Percentiles rank a stretch among this genome's conserved stretches.
Conservation (phyloP, 2,113 vertebrate genomes). For the Arenaria interpres region DNA sequence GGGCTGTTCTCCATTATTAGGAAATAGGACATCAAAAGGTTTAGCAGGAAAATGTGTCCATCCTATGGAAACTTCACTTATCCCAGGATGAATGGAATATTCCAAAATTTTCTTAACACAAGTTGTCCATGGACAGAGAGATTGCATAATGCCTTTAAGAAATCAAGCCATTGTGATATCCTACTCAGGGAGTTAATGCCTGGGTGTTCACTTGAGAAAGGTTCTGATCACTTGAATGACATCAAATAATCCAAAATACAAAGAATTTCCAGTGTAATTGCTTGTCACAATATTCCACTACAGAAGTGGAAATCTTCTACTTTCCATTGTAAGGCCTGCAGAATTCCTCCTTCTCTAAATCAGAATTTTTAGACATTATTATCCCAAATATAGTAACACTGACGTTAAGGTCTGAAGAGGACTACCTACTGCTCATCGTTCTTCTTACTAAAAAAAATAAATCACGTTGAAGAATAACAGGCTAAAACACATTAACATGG, state of each 20-base stretch:
- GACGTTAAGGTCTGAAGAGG: not conserved
- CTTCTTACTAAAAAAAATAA: not conserved
- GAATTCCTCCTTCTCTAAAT: not conserved
- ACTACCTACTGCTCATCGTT: not conserved
- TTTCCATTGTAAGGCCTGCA: not conserved
- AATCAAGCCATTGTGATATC: not conserved
- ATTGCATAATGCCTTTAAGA: not conserved
- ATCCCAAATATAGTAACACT: not conserved
- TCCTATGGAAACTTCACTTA: not conserved
- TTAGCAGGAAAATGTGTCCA: not conserved
- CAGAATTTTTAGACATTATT: not conserved
- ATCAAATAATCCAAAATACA: not conserved
- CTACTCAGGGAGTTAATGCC: not conserved
- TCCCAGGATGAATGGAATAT: not conserved
- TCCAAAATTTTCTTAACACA: not conserved
- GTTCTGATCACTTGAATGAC: not conserved
- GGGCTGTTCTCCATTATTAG: not conserved
- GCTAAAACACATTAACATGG: not conserved
- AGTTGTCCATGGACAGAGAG: not conserved
- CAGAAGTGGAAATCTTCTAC: not conserved
- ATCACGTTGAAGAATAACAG: not conserved
- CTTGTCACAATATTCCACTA: not conserved
- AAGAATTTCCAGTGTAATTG: not conserved
- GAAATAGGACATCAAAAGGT: not conserved
- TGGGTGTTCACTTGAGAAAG: not conserved